Evolutionary conservation across 1,140 invertebrate species (phyloP).

Genomic region (Procambarus virginalis): DNA sequence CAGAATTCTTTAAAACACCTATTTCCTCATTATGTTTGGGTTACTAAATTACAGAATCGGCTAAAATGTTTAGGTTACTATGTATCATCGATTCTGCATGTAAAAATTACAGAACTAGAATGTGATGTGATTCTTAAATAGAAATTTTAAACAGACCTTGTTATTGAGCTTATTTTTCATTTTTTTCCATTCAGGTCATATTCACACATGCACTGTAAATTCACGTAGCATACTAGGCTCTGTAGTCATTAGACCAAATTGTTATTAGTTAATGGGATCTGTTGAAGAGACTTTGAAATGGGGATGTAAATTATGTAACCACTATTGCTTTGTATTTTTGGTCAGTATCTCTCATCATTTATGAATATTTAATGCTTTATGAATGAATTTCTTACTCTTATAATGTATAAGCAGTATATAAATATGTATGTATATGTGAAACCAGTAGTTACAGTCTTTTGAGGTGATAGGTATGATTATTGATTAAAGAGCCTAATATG

Average conservation of each 20-base stretch:
- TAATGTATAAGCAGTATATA: not conserved
- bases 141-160: not conserved
- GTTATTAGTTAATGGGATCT: not conserved
- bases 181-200: slow-evolving; percentile 1
- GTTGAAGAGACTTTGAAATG: slow-evolving; percentile 1
- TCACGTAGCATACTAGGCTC: slow-evolving; percentile 23
- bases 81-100: slow-evolving; percentile 6
- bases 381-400: not conserved
- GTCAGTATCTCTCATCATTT: not conserved
- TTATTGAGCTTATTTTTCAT: slow-evolving; percentile 4
- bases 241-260: slow-evolving; percentile 5
- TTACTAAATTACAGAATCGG: slow-evolving; percentile 5
- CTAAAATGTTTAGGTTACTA: slow-evolving; percentile 18
- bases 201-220: slow-evolving; percentile 10
- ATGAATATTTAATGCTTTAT: not conserved
- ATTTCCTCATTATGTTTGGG: slow-evolving; percentile 48
- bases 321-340: slow-evolving; percentile 11
- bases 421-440: slow-evolving; percentile 20
- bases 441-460: not conserved
- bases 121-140: slow-evolving; percentile 13
- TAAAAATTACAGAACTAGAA: not conserved
- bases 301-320: not conserved
- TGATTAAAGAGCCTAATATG: slow-evolving; percentile 53
- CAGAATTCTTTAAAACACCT: slow-evolving; percentile 22
- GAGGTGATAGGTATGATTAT: not conserved